phyloP scores from a whole-genome alignment of 2,888 invertebrate species.

The Leptopilina myrica region DNA sequence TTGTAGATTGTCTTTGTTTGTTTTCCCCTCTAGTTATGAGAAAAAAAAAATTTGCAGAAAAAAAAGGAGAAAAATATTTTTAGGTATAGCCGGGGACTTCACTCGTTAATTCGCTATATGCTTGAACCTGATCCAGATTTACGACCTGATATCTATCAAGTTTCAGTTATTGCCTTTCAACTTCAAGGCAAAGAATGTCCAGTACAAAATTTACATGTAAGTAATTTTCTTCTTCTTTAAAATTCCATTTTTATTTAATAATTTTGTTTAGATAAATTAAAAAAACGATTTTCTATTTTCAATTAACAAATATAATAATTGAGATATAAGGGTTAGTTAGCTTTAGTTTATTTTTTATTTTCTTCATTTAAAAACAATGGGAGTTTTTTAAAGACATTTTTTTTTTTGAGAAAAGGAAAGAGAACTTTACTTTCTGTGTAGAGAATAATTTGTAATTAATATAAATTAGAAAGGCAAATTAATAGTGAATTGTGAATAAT shows the following conservation, averaged over 20 bases:
- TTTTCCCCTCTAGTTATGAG: not conserved
- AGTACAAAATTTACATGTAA: slow-evolving; percentile 88
- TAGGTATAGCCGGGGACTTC: slow-evolving; percentile 72
- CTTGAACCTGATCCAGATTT: slow-evolving; percentile 89
- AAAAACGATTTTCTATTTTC: not conserved
- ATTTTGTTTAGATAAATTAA: not conserved
- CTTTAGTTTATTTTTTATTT: too few relatives aligned
- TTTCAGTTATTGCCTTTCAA: slow-evolving; percentile 85
- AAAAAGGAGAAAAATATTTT: slow-evolving; percentile 24
- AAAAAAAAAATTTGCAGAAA: slow-evolving; percentile 30
- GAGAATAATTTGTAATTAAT: too few relatives aligned
- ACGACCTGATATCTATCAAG: slow-evolving; percentile 93
- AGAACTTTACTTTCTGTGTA: too few relatives aligned
- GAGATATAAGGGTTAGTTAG: too few relatives aligned
- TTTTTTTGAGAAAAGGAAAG: too few relatives aligned
- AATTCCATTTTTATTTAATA: slow-evolving; percentile 74
- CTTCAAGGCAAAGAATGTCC: slow-evolving; percentile 86
- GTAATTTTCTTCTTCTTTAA: slow-evolving; percentile 69
- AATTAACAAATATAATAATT: too few relatives aligned
- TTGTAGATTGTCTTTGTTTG: slow-evolving; percentile 62
- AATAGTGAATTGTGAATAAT: not conserved
- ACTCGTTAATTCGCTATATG: slow-evolving; percentile 81
- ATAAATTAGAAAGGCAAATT: not conserved
- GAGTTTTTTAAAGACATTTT: too few relatives aligned
- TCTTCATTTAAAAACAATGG: too few relatives aligned